Conservation (phyloP, 2,888 invertebrate species). For the Nezara viridula region DNA sequence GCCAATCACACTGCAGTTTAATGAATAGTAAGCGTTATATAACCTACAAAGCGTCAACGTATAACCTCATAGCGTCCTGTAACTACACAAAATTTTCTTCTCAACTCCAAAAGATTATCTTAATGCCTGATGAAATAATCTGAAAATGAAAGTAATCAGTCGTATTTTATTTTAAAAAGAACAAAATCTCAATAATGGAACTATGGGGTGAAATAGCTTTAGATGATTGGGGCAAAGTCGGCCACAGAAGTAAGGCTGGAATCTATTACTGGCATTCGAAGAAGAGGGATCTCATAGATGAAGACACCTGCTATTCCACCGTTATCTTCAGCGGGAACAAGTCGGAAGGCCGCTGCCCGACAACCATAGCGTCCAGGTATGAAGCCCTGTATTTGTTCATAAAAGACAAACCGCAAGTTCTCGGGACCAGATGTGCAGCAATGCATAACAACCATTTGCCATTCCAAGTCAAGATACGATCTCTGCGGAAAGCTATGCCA, state of each 20-base stretch:
- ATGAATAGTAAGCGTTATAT: neutral
- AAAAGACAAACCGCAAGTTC: neutral
- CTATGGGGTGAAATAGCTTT: neutral
- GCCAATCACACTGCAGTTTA: neutral
- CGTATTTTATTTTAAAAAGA: neutral
- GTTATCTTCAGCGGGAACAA: neutral
- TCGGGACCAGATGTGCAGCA: neutral
- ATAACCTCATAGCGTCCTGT: neutral
- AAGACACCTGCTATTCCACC: neutral
- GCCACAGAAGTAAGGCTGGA: neutral
- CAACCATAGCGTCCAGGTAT: neutral
- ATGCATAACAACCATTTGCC: neutral
- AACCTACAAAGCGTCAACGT: neutral
- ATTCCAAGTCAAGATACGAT: slow-evolving; percentile 5
- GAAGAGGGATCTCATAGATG: neutral
- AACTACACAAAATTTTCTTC: no score
- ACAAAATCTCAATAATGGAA: neutral
- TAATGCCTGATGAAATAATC: neutral
- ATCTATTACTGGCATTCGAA: slow-evolving; percentile 32
- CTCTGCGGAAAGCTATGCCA: neutral
- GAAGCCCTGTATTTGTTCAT: neutral
- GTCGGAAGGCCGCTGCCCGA: neutral
- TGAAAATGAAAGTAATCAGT: neutral
- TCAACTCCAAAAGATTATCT: no score
- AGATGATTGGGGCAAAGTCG: neutral